These are phyloP conservation scores for Psilopsiagon aurifrons DNA, from an alignment of 2,113 vertebrate genomes.

Conservation along the genomic window DNA sequence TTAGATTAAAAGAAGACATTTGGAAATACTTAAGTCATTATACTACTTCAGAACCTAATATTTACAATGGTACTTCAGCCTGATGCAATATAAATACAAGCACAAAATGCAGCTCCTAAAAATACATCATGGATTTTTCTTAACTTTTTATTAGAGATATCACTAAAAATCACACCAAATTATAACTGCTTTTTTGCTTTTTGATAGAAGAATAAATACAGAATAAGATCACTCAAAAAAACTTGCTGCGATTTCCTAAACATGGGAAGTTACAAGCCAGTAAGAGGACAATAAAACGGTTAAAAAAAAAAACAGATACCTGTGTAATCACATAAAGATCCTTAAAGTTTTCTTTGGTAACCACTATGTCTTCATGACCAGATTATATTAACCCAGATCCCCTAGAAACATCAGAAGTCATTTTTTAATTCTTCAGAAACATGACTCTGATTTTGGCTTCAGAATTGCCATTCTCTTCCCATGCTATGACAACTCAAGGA, in stretches of 20 bases:
- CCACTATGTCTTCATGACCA: neutral
- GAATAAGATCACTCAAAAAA: neutral
- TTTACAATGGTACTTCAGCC: neutral
- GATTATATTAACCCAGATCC: neutral
- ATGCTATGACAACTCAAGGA: neutral
- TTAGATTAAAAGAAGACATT: constrained; percentile 5
- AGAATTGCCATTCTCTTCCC: neutral
- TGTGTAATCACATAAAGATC: neutral
- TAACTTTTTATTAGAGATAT: neutral
- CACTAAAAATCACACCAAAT: neutral
- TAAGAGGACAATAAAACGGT: neutral
- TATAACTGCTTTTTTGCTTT: neutral
- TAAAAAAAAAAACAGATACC: neutral
- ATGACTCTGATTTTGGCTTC: neutral
- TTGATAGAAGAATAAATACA: neutral
- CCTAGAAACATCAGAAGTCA: neutral
- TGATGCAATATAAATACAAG: neutral
- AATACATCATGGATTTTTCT: neutral
- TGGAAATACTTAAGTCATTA: constrained; percentile 21
- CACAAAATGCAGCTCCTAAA: neutral
- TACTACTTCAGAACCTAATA: neutral
- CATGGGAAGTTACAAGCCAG: neutral
- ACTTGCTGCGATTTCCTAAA: neutral
- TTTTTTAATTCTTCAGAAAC: neutral
- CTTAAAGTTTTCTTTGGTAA: neutral